Conservation (phyloP, 2,113 vertebrate species). For the Phyllostomus discolor region DNA sequence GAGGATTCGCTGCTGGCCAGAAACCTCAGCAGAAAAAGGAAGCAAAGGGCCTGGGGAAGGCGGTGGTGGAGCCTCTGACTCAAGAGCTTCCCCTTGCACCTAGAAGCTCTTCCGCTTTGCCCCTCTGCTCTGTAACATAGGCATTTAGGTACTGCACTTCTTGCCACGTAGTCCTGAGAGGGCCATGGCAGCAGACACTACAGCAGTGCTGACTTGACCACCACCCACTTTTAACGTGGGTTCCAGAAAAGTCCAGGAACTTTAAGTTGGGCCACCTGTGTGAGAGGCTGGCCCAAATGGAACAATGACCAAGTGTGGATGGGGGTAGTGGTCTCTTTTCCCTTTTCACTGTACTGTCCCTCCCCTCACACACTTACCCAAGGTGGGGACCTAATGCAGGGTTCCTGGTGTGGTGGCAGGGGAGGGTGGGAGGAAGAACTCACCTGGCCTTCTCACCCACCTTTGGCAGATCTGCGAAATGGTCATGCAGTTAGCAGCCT, state of each 20-base stretch:
- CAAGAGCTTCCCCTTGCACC: background rate
- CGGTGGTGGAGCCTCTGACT: background rate
- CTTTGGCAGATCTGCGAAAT: background rate
- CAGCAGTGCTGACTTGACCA: background rate
- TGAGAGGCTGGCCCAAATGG: background rate
- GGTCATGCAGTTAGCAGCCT: background rate
- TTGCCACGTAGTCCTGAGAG: background rate
- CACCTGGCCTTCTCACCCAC: background rate
- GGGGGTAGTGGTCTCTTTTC: background rate
- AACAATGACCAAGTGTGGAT: background rate
- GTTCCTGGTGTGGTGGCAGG: background rate
- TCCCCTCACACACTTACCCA: background rate
- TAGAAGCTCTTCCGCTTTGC: background rate
- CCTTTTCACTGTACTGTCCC: background rate
- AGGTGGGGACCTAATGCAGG: rapidly evolving
- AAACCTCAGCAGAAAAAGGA: background rate
- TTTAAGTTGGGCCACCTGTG: background rate
- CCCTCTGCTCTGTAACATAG: background rate
- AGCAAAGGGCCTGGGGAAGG: background rate
- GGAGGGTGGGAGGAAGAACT: background rate
- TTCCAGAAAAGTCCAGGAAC: background rate
- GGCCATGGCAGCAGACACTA: background rate
- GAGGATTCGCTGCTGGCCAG: background rate
- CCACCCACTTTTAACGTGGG: background rate
- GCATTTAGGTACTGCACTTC: background rate